These are phyloP conservation scores for Acanthisitta chloris DNA, from an alignment of 2,113 vertebrate species.

Conservation along the genomic window DNA sequence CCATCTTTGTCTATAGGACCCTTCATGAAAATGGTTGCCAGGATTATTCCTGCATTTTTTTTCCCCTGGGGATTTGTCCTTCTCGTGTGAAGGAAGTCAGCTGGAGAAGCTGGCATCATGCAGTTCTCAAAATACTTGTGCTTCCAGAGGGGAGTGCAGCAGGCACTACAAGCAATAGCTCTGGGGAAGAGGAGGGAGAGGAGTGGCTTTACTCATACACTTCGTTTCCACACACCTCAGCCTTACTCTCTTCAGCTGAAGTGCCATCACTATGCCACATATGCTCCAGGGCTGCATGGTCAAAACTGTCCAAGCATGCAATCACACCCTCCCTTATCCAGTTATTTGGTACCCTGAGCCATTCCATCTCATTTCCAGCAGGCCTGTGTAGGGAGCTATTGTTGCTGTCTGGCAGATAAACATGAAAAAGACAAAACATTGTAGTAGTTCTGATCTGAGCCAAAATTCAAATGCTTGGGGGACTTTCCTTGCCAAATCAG, in stretches of 20 bases:
- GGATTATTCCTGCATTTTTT: neutral
- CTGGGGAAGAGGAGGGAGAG: neutral
- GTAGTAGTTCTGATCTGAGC: constrained; percentile 5
- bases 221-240: neutral
- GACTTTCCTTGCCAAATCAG: constrained; percentile 35
- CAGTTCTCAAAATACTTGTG: neutral
- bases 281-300: neutral
- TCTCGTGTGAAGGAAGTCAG: neutral
- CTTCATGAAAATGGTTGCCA: neutral
- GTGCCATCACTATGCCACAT: neutral
- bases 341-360: neutral
- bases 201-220: neutral
- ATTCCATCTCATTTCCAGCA: neutral
- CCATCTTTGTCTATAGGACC: neutral
- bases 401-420: constrained; percentile 33
- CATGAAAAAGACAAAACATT: constrained; percentile 10
- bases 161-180: neutral
- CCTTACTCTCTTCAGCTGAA: neutral
- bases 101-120: neutral
- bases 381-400: neutral
- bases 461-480: constrained; percentile 28
- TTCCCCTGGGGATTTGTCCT: neutral
- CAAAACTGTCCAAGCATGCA: neutral
- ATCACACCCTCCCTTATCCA: neutral
- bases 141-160: neutral